Percentiles rank a stretch among this genome's conserved stretches.
phyloP scores from a whole-genome alignment of 2,113 vertebrate genomes.

The Callopanchax toddi region DNA sequence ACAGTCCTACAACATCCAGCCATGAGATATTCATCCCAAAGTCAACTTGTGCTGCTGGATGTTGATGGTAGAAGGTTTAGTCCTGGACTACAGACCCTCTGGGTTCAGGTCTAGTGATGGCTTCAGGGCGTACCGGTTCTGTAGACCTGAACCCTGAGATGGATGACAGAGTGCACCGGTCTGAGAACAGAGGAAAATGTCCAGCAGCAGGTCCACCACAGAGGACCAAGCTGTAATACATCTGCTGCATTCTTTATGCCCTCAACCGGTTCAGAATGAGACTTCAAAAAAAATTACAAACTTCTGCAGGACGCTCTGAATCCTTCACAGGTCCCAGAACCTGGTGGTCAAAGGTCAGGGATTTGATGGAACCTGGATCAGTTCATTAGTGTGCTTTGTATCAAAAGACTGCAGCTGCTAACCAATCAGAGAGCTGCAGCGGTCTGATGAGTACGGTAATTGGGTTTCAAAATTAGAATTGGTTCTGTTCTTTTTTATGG shows the following conservation, averaged over 20 bases:
- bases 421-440: neutral
- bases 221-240: no score
- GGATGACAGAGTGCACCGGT: neutral
- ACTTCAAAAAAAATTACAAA: neutral
- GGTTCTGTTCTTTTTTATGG: conserved; percentile 25
- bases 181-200: neutral
- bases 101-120: neutral
- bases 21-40: no score
- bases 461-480: neutral
- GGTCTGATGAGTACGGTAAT: no score
- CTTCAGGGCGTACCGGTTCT: neutral
- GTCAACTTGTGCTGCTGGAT: no score
- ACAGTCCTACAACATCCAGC: no score
- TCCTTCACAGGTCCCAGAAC: neutral
- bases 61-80: neutral
- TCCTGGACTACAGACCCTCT: no score
- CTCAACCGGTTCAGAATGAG: neutral
- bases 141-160: neutral
- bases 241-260: neutral
- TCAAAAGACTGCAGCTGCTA: neutral
- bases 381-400: neutral
- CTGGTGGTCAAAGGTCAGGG: no score
- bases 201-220: no score
- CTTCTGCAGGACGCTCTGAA: neutral
- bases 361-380: neutral